A percentile compares a stretch with the other conserved stretches of the same genome.
phyloP scores from a whole-genome alignment of 2,797 vertebrate species.

The Pseudochirops cupreus region DNA sequence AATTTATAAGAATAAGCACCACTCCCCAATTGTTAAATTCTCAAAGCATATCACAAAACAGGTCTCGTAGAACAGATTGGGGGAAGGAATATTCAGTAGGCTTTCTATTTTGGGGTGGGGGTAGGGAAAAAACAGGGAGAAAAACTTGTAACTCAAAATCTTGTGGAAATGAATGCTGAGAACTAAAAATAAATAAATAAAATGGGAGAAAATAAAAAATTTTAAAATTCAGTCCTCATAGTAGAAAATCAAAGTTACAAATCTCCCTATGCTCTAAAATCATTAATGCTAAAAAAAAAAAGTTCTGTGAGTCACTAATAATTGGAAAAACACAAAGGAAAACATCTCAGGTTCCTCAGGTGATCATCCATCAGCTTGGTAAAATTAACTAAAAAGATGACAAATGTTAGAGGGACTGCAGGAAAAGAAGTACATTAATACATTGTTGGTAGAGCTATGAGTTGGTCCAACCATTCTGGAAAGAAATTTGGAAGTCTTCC shows the following conservation, averaged over 20 bases:
- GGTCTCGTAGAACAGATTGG: not conserved
- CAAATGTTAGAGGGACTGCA: not conserved
- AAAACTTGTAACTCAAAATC: no score
- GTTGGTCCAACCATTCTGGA: not conserved
- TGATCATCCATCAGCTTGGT: not conserved
- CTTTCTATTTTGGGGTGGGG: no score
- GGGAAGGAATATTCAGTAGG: no score
- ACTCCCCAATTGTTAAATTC: not conserved
- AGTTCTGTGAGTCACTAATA: not conserved
- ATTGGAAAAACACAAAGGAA: not conserved
- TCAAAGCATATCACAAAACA: not conserved
- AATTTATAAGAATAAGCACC: not conserved
- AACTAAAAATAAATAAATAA: no score
- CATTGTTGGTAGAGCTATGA: not conserved
- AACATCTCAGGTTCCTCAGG: not conserved
- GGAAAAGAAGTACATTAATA: not conserved
- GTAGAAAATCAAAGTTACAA: not conserved
- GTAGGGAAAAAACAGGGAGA: no score
- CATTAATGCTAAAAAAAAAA: not conserved
- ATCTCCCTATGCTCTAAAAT: not conserved
- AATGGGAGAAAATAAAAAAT: no score
- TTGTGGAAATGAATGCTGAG: no score
- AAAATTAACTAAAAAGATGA: not conserved
- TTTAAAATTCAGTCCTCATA: not conserved
- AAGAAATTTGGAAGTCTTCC: not conserved